phyloP scores from a whole-genome alignment of 2,888 invertebrate genomes.

The Rotaria macrura region DNA sequence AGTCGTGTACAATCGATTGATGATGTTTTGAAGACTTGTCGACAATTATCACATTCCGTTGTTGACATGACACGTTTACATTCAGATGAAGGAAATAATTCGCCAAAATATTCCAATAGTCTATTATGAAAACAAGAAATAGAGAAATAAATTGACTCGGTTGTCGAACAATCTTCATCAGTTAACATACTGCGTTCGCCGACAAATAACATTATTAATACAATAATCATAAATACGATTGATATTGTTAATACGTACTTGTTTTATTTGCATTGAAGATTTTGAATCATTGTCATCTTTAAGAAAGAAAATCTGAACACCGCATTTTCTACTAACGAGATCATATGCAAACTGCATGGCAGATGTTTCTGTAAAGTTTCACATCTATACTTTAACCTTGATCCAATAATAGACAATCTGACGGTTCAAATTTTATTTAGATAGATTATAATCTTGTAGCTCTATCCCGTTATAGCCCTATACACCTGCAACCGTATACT shows the following conservation, averaged over 20 bases:
- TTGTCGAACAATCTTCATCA: neutral
- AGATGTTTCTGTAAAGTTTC: too few relatives aligned
- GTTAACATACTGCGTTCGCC: neutral
- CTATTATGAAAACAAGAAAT: neutral
- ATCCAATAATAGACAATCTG: too few relatives aligned
- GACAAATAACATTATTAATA: neutral
- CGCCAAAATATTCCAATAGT: constrained; percentile 76
- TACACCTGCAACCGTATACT: too few relatives aligned
- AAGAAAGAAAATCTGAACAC: too few relatives aligned
- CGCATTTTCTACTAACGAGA: too few relatives aligned
- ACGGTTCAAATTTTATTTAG: too few relatives aligned
- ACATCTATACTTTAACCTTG: too few relatives aligned
- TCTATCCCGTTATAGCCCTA: too few relatives aligned
- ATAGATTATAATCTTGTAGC: too few relatives aligned
- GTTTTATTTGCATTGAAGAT: neutral
- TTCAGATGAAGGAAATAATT: constrained; percentile 53
- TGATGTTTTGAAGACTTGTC: neutral
- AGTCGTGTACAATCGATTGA: constrained; percentile 6
- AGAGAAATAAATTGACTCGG: too few relatives aligned
- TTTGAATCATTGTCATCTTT: neutral
- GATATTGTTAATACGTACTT: neutral
- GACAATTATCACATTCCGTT: constrained; percentile 14
- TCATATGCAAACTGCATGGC: too few relatives aligned
- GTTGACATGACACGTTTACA: neutral
- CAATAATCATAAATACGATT: neutral